Evolutionary conservation across 2,113 vertebrate genomes (phyloP).

Genomic region (Notarius lentiginosus): DNA sequence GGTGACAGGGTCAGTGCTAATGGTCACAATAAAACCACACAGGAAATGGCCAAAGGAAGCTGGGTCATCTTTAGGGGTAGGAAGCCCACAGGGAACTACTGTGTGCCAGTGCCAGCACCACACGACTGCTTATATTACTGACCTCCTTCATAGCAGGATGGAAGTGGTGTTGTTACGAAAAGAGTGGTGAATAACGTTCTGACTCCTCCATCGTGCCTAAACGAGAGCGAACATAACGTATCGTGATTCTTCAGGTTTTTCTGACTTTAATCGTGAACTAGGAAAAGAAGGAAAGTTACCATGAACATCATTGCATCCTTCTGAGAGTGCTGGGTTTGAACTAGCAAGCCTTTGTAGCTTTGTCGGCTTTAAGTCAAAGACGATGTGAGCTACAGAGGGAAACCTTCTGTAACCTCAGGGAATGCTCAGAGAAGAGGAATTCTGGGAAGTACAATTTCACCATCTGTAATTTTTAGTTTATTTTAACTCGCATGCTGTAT

Average conservation of each 20-base stretch:
- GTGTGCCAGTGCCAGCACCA: not conserved
- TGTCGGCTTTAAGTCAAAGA: not conserved
- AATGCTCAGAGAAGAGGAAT: not conserved
- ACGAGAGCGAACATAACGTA: not conserved
- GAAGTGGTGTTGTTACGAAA: not conserved
- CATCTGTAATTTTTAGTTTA: not conserved
- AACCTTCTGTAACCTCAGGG: not conserved
- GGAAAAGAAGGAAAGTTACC: not conserved
- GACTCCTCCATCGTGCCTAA: not conserved
- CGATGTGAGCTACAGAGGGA: not conserved
- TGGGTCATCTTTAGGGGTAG: not conserved
- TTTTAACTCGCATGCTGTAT: not conserved
- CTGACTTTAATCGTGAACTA: not conserved
- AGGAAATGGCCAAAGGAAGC: not conserved
- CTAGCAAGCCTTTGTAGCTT: not conserved
- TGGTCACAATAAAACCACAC: slow-evolving; percentile 26
- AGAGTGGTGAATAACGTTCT: not conserved
- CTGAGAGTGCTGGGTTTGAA: not conserved
- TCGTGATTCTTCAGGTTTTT: not conserved
- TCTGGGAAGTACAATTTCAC: not conserved
- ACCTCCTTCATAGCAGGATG: not conserved
- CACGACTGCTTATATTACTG: not conserved
- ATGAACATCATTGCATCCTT: not conserved
- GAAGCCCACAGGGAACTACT: not conserved
- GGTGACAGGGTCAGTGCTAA: slow-evolving; percentile 20